Evolutionary conservation across 2,113 vertebrate genomes (phyloP), one percentile per base, ranked within the genome.

Genomic region (Micronisus gabar): DNA sequence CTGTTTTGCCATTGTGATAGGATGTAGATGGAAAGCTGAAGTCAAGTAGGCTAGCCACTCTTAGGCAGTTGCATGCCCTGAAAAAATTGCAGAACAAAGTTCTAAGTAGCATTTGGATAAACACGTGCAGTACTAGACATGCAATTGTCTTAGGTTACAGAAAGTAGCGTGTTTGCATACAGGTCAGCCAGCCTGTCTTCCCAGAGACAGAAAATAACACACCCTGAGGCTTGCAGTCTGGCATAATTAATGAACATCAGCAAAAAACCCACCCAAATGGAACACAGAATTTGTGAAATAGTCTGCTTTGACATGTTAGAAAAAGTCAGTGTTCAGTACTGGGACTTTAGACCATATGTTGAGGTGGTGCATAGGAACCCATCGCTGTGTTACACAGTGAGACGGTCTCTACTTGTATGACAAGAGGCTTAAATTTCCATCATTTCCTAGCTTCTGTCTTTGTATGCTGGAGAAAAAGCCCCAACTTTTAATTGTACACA

Each of bases 311-410:
- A 15, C 32, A 48, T 73, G 78, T 88, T 66, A 10, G n/a, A 52
- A 30, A 15, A 74, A 81, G 32, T 36, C 16, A 38, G 5, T 47
- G 29, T 43, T 86, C 29, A 11, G 15, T 79, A 40, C 10, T 52
- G 52, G 10, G 21, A 36, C 30, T 22, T 72, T 1, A 40, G 22
- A 65, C 25, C 9, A 1, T 14, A 6, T 50, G 50, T 40, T 55
- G 36, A 32, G 30, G 26, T 48, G 20, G 17, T 61, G 22, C 6
- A 1, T 25, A 16, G 15, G 43, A 70, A 13, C 45, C 38, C 16
- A 15, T 22, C 0, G 0, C 63, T 22, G 23, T n/a, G 10, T 68
- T 95, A 19, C 14, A 11, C 29, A n/a, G 34, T 4, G 58, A 32
- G 17, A 15, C 5, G 1, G 10, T 70, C 15, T 70, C 55, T 53